Base-by-base conservation (phyloP, 2,113 vertebrate genomes). In the Siniperca knerii region DNA sequence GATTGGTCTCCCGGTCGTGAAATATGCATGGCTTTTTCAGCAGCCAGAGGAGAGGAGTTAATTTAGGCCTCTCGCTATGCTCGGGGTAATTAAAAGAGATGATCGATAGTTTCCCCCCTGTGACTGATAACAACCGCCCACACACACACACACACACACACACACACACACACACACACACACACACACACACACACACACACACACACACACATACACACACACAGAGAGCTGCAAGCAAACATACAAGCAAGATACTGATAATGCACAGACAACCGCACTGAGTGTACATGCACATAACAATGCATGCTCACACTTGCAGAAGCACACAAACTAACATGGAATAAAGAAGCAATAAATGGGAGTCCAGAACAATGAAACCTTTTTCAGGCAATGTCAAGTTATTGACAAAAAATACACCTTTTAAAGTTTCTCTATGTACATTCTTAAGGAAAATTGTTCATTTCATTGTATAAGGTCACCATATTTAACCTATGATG, bases 61-160 rank as follows among this genome's bases (percentile, higher is more conserved):
- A 96, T 96, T 96, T 96, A 96, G 95, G 94, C 94, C 94, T 92
- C 92, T 93, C 79, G 92, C 92, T 93, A 94, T 92, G 92, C 95
- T 95, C 90, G 92, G 94, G 95, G 96, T 96, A 96, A 96, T 96
- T 96, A 96, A 96, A 96, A 96, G 93, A 95, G 94, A 96, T 96
- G 95, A 96, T 96, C 96, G 95, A 96, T 96, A 96, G 94, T 92
- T 87, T 79, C 88, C 91, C 92, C 90, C 90, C 85, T 85, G 90
- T 94, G 94, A 94, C 93, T 96, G 95, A 96, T 96, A 96, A 95
- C 93, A 94, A 92, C 93, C 90, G 13, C 87, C 83, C 78, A 79
- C 87, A 81, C 83, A 44, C 54, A 71, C 29, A n/a, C 35, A 37
- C 48, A 70, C 52, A 62, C 71, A 73, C 78, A 79, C 87, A 81